These are phyloP conservation scores for Crotalus horridus DNA, from an alignment of 2,113 vertebrate genomes.

Conservation along the genomic window DNA sequence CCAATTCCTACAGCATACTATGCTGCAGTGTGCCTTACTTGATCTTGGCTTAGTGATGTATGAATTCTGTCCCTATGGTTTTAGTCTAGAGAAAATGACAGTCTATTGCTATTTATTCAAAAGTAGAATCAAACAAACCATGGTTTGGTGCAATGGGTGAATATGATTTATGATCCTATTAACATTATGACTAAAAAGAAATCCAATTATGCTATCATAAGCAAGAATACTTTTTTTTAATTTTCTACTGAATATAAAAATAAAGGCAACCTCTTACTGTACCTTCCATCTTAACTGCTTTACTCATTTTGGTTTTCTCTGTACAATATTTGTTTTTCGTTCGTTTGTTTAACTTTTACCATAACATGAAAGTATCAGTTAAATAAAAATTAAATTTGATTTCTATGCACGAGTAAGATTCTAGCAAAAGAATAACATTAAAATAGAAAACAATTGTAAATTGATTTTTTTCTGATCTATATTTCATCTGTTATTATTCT, in stretches of 20 bases:
- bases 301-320: background rate
- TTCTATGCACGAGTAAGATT: background rate
- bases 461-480: background rate
- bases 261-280: background rate
- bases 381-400: background rate
- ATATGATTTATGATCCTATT: background rate
- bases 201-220: background rate
- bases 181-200: background rate
- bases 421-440: background rate
- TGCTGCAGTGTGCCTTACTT: background rate
- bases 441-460: conserved; percentile 1
- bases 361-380: background rate
- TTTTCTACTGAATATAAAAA: background rate
- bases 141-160: background rate
- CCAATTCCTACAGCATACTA: background rate
- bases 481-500: background rate
- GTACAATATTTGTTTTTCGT: background rate
- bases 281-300: background rate
- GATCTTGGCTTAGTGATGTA: background rate
- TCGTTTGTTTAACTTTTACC: background rate
- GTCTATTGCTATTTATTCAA: background rate
- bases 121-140: background rate
- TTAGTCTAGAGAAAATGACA: background rate
- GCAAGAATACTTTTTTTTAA: background rate
- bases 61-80: background rate